Evolutionary conservation across 2,113 vertebrate species (phyloP), one percentile per base, ranked within the genome.

Genomic region (Rafetus swinhoei): DNA sequence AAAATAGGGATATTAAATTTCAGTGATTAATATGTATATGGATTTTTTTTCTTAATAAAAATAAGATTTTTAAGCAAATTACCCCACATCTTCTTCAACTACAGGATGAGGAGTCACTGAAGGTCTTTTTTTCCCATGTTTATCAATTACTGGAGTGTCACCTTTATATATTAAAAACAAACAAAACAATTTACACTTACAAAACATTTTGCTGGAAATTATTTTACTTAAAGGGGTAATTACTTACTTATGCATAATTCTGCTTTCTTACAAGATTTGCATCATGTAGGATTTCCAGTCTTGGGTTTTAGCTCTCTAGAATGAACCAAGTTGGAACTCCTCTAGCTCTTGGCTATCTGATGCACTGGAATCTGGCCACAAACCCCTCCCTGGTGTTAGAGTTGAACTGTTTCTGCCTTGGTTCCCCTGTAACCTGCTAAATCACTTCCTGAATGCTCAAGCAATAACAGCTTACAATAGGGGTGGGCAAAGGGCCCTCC

Each of bases 91-190:
- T 91, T 98, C 96, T 90, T 95, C 94, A 96, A 92, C 69, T 72
- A 88, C 69, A 74, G 12, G 90, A 87, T 92, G 95, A 93, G 93
- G 55, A 89, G 85, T 52, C 65, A 60, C 90, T 86, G 94, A 93
- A 88, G 95, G 85, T 84, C 98, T 98, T 96, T 98, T 98, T 93
- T 98, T 98, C 59, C 96, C 97, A 85, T 94, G 97, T 79, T 98
- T 98, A 32, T 98, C 97, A 91, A 95, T 92, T 84, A 94, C 77
- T 82, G 96, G n/a, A 85, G 24, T 95, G 81, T 97, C 97, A 8
- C 94, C 98, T 98, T 91, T 19, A 94, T 16, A 83, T 4, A 94
- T 85, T 96, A 88, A 21, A 92, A 52, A 95, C 79, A 95, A 88
- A 27, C 39, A 29, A 87, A 80, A 92, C n/a, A 92, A 29, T 96